Conservation (phyloP, 2,888 invertebrate genomes). For the Eristalis intricaria region DNA sequence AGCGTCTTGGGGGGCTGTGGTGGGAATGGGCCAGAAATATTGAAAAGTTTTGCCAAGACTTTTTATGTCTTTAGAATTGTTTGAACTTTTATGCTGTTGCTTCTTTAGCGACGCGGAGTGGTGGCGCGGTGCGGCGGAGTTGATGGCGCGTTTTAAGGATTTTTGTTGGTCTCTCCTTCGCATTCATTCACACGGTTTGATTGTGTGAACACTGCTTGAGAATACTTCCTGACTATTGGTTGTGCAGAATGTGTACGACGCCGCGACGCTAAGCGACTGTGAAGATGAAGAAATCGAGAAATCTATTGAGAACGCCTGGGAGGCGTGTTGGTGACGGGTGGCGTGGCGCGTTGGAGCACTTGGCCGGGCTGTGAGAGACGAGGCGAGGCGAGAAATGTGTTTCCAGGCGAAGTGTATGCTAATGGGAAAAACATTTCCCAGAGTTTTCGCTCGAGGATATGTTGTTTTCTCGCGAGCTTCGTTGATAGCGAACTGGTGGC, state of each 20-base stretch:
- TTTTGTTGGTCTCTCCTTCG: slow-evolving; percentile 9
- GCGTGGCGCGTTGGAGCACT: slow-evolving; percentile 20
- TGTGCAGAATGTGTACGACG: slow-evolving; percentile 36
- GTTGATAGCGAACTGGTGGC: neutral
- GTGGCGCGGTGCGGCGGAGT: neutral
- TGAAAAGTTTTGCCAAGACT: slow-evolving; percentile 57
- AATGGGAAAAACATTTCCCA: slow-evolving; percentile 69
- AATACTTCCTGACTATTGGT: slow-evolving; percentile 66
- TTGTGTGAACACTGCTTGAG: slow-evolving; percentile 61
- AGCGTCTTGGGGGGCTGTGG: no score
- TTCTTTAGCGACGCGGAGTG: slow-evolving; percentile 21
- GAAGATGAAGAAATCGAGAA: slow-evolving; percentile 55
- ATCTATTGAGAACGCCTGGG: slow-evolving; percentile 36
- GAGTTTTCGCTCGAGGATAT: slow-evolving; percentile 47
- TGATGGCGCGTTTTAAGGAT: slow-evolving; percentile 35
- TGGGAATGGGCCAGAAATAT: slow-evolving; percentile 11
- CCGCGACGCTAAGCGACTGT: slow-evolving; percentile 58
- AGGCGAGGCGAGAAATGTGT: slow-evolving; percentile 57
- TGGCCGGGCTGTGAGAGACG: slow-evolving; percentile 42
- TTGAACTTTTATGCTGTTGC: slow-evolving; percentile 70
- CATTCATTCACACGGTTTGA: slow-evolving; percentile 53
- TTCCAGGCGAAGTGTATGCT: slow-evolving; percentile 66
- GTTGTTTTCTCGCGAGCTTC: slow-evolving; percentile 31
- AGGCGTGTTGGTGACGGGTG: neutral
- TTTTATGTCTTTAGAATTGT: slow-evolving; percentile 63